Base-by-base conservation (phyloP, 2,888 invertebrate species). In the Drosophila borealis region DNA sequence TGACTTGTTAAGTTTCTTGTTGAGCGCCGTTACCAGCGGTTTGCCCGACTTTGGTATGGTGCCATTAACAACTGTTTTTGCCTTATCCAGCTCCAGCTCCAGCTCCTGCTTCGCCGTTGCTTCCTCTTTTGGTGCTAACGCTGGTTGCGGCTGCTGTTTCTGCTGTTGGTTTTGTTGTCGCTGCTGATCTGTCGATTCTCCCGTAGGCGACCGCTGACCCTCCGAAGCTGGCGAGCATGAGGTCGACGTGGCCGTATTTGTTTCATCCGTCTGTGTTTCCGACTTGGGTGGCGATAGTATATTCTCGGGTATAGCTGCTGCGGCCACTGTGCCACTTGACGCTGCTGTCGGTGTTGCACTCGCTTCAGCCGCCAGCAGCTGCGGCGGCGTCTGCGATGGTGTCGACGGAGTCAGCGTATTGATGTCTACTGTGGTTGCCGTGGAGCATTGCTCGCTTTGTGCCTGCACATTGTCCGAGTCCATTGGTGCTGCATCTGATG, bases 41-140 rank as follows among this genome's bases (percentile, higher is more conserved):
- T 92, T 92, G 19, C 92, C 92, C 39, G 92, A 89, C 79, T 92
- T 92, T 68, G 92, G 92, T 86, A 92, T 89, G 29, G 85, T 88
- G 62, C 92, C 92, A 74, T 92, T 92, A 8, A 92, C 85, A 50
- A 92, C 85, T 49, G 88, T 70, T 33, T 46, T 81, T 87, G 41
- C 81, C 14, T 17, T 57, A 41, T 48, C 41, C 29, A 19, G 14
- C 14, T 54, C 65, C 49, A 60, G 49, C 10, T 70, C 41, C 29
- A 19, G 14, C 14, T 54, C 65, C 49, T 60, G 46, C 10, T 70
- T 69, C 56, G 72, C 48, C 17, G 66, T 66, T 70, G 62, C 56
- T 44, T 50, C 45, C 19, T 46, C 45, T 45, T 53, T 50, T 11
- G 39, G n/a, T 42, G 19, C 3, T 33, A 45, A 45, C n/a, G 41